Base-by-base conservation (phyloP, 1,140 invertebrate genomes). In the Littorina saxatilis region DNA sequence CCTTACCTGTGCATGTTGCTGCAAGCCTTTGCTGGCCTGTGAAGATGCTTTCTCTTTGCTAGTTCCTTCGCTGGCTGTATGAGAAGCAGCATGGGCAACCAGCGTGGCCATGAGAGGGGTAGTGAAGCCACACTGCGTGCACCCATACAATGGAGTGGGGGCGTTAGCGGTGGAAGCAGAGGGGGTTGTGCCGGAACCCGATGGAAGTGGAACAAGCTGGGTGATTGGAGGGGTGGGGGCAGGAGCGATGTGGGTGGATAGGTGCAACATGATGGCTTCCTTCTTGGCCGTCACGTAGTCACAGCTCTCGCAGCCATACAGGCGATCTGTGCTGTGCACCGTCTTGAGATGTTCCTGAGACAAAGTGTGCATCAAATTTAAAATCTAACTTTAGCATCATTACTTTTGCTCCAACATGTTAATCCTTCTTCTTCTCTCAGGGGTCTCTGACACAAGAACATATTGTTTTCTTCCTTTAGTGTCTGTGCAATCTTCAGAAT, bases 241-340 rank as follows among this genome's bases (percentile, higher is more conserved):
- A 27, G 39, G 2, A 11, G 27, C n/a, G 58, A 70, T 82, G 27
- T 82, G 83, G 32, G 37, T 52, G 66, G 82, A 29, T 35, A 84
- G 80, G 82, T 91, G 91, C 27, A 84, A 82, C 50, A 88, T 79
- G 61, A 91, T 88, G 39, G 83, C 85, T 4, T 75, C 83, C 70
- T 87, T 84, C 63, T 87, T 86, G 23, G 86, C 80, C 13, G 88
- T 88, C 17, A 89, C 85, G 74, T 86, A 87, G 35, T 87, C 88
- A 81, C 91, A 91, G 9, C 85, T 58, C 39, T 89, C 85, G 84
- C 91, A 91, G 29, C 83, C 85, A 81, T 86, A 90, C 17, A 90
- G 79, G 35, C 83, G 85, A 50, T 88, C 86, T 43, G 85, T 85
- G 55, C 87, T 83, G 79, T 90, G 90, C 32, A 83, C 84, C 40